Conservation (phyloP, 2,888 invertebrate genomes). For the Tinea semifulvella region DNA sequence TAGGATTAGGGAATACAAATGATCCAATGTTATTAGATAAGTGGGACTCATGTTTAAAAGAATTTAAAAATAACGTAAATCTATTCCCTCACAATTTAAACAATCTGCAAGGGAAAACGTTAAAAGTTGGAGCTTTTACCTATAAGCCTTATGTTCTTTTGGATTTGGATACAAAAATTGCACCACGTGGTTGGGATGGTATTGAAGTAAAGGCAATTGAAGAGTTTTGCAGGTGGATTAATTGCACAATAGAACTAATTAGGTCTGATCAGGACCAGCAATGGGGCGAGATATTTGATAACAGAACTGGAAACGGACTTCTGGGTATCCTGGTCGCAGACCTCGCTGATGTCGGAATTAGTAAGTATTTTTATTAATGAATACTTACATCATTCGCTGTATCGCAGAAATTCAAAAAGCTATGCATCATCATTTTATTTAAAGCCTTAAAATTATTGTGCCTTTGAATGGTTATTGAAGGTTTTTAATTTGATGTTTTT, state of each 20-base stretch:
- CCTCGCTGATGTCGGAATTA: conserved; percentile 69
- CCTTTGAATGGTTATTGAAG: no score
- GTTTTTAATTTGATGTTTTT: no score
- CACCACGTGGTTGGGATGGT: conserved; percentile 59
- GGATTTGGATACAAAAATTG: conserved; percentile 36
- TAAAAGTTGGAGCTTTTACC: conserved; percentile 64
- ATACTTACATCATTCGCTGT: no score
- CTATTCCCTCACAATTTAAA: conserved; percentile 57
- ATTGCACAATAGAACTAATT: conserved; percentile 51
- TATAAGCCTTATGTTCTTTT: conserved; percentile 69
- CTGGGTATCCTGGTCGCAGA: conserved; percentile 70
- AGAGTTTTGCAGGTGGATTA: conserved; percentile 61
- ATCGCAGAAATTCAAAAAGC: no score
- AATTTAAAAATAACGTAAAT: conserved; percentile 35
- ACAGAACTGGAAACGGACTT: conserved; percentile 71
- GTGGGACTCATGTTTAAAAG: conserved; percentile 40
- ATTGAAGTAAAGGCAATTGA: conserved; percentile 53
- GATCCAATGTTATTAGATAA: conserved; percentile 38
- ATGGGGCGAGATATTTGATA: conserved; percentile 74
- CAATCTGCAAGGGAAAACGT: conserved; percentile 48
- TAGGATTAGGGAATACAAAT: conserved; percentile 33
- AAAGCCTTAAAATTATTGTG: no score
- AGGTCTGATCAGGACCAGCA: conserved; percentile 61
- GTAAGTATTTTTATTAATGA: no score
- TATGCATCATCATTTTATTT: no score